Conservation (phyloP, 2,113 vertebrate species). For the Scytalopus superciliaris region DNA sequence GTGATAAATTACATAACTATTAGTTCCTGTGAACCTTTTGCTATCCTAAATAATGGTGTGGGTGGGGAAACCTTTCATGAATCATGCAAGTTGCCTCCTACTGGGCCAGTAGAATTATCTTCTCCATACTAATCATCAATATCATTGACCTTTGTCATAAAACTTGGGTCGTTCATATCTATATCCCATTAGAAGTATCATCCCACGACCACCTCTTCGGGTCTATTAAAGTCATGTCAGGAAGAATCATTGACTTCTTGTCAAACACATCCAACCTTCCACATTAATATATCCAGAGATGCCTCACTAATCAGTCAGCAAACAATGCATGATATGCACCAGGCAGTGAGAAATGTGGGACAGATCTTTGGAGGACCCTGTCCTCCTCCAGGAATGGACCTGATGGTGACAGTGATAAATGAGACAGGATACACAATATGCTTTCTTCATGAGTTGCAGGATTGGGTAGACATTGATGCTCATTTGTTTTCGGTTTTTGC, state of each 20-base stretch:
- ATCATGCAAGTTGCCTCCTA: slow-evolving; percentile 67
- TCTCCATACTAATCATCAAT: slow-evolving; percentile 66
- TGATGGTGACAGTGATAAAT: slow-evolving; percentile 26
- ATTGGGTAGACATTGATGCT: not conserved
- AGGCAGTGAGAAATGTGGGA: not conserved
- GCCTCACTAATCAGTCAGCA: slow-evolving; percentile 61
- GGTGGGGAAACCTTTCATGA: slow-evolving; percentile 45
- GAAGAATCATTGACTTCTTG: slow-evolving; percentile 78
- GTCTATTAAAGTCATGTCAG: slow-evolving; percentile 75
- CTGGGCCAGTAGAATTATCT: slow-evolving; percentile 71
- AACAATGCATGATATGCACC: slow-evolving; percentile 35
- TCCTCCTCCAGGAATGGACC: not conserved
- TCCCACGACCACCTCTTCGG: slow-evolving; percentile 69
- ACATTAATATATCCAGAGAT: slow-evolving; percentile 59
- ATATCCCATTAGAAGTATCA: slow-evolving; percentile 70
- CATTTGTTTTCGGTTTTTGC: not conserved
- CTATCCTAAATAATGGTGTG: not conserved
- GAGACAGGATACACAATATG: not conserved
- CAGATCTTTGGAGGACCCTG: not conserved
- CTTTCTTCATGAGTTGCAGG: not conserved
- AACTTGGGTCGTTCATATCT: slow-evolving; percentile 69
- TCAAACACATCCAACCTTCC: slow-evolving; percentile 69
- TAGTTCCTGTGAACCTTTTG: not conserved
- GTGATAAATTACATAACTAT: not conserved
- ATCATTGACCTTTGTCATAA: slow-evolving; percentile 78